Base-by-base conservation (phyloP, 1,140 invertebrate genomes). In the Drosophila insularis region DNA sequence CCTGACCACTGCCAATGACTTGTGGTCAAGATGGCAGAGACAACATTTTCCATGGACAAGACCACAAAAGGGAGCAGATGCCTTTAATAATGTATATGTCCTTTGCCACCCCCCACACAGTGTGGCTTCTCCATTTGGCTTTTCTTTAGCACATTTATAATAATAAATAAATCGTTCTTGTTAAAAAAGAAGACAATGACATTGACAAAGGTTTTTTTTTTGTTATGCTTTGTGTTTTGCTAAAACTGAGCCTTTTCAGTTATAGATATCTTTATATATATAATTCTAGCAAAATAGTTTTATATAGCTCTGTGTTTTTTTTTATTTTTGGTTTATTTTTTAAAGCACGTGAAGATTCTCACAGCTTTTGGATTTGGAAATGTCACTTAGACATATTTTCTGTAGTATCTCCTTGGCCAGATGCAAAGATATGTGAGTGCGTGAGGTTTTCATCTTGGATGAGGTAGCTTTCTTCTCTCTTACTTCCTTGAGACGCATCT, bases 281-380 rank as follows among this genome's bases (percentile, higher is more conserved):
- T 70, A 69, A 6, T 21, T 50, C 17, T 64, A 40, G 46, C 54
- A 54, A 40, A 56, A 43, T 40, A 39, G 23, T 63, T 55, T 14
- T 50, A 7, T 50, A 19, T 37, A 54, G 50, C 46, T 64, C 17
- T 63, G 17, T 13, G 50, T 54, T 27, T 35, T 35, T 35, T 35
- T 35, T 10, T 4, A 14, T 27, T 32, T 19, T 65, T n/a, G 17
- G 13, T 53, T 53, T 61, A 13, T 11, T 72, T 8, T 58, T 94
- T 96, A 98, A 59, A 98, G 94, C 66, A 97, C 97, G 90, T 98
- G 96, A 58, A 98, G 93, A 92, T 98, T 98, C 92, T 98, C 97
- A 90, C 97, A 98, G 59, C 96, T 97, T 90, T 97, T 97, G 14
- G 97, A 97, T 93, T 97, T 97, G 46, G 94, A 95, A 59, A 95